Percentiles rank a stretch among this genome's conserved stretches.
Evolutionary conservation across 1,140 invertebrate species (phyloP).

Genomic region (Ceratosolen solmsi): DNA sequence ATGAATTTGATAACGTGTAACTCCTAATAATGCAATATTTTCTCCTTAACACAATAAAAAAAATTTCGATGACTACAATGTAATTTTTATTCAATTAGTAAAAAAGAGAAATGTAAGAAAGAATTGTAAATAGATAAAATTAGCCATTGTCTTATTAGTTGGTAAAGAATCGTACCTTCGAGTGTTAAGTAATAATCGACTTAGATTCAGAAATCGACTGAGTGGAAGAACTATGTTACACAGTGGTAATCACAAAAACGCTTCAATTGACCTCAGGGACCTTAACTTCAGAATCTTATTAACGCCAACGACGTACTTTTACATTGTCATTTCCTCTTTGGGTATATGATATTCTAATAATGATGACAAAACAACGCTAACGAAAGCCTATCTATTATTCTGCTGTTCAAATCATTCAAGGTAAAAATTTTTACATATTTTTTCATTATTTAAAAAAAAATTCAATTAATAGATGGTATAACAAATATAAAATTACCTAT

Average conservation of each 20-base stretch:
- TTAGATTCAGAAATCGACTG: conserved; percentile 42
- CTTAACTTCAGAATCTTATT: conserved; percentile 60
- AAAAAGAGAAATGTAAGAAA: background rate
- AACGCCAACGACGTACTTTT: conserved; percentile 55
- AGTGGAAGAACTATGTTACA: background rate
- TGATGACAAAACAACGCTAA: background rate
- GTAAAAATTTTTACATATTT: background rate
- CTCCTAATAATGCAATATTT: background rate
- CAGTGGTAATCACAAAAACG: conserved; percentile 38
- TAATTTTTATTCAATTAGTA: background rate
- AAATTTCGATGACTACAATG: background rate
- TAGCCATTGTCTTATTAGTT: background rate
- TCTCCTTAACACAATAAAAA: background rate
- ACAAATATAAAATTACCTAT: too few species aligned
- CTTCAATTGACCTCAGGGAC: conserved; percentile 59
- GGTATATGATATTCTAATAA: conserved; percentile 17
- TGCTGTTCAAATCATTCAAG: background rate
- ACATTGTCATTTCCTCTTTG: conserved; percentile 66
- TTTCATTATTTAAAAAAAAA: background rate
- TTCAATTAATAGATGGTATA: too few species aligned
- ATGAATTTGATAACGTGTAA: background rate
- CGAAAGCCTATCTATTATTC: background rate
- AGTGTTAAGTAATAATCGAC: conserved; percentile 16
- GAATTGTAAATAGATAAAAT: background rate
- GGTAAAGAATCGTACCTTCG: background rate